These are phyloP conservation scores for Craterocephalus amniculus DNA, from an alignment of 2,797 vertebrate genomes.

Conservation along the genomic window DNA sequence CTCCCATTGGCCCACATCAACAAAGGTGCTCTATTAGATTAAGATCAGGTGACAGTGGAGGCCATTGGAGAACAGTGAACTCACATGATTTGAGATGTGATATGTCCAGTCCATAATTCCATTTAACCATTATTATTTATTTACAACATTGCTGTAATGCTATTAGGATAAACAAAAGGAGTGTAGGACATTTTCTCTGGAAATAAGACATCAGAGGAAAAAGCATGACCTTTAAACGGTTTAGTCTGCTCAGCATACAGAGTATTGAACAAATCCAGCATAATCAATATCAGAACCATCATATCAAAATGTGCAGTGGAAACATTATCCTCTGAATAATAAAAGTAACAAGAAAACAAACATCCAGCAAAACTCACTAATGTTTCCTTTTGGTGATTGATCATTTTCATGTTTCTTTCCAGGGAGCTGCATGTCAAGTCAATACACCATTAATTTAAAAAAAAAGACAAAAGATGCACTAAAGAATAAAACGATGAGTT, in stretches of 20 bases:
- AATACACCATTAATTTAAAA: neutral
- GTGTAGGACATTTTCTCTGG: neutral
- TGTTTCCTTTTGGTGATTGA: neutral
- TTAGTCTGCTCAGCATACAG: neutral
- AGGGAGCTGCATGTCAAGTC: neutral
- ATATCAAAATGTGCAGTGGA: neutral
- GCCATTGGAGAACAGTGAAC: too few species aligned
- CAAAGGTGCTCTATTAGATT: too few species aligned
- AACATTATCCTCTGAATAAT: neutral
- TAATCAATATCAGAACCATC: neutral
- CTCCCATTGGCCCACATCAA: too few species aligned
- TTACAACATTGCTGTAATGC: too few species aligned
- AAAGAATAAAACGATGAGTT: neutral
- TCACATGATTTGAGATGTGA: slow-evolving; percentile 18
- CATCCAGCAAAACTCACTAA: neutral
- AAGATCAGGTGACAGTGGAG: too few species aligned
- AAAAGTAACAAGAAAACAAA: neutral
- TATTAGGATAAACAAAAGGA: neutral
- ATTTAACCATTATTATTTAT: too few species aligned
- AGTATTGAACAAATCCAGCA: neutral
- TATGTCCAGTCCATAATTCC: slow-evolving; percentile 7
- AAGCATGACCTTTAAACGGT: neutral
- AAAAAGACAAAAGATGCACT: too few species aligned
- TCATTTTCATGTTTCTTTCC: neutral
- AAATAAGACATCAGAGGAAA: slow-evolving; percentile 2